Conservation (phyloP, 2,888 invertebrate species). For the Choristoneura rosaceana region DNA sequence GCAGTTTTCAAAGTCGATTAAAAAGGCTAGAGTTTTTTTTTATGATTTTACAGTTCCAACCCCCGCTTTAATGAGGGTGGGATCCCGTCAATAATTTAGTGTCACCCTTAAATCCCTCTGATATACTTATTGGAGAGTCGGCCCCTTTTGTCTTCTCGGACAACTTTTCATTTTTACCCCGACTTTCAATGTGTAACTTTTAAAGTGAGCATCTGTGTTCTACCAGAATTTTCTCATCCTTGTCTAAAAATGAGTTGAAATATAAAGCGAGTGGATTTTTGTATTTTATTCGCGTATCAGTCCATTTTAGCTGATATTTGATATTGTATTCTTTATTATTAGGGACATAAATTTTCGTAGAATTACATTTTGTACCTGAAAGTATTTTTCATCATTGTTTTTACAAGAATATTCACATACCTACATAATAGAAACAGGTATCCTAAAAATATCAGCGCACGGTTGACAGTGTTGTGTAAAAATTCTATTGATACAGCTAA, state of each 20-base stretch:
- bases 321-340: background rate
- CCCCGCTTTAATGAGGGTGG: slow-evolving; percentile 72
- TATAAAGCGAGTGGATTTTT: slow-evolving; percentile 3
- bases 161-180: slow-evolving; percentile 35
- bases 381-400: background rate
- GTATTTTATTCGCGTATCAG: background rate
- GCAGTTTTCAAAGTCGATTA: slow-evolving; percentile 26
- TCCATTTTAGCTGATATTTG: background rate
- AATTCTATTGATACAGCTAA: slow-evolving; percentile 23
- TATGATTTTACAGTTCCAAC: slow-evolving; percentile 63
- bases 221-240: slow-evolving; percentile 20
- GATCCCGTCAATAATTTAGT: slow-evolving; percentile 70
- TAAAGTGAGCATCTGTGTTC: slow-evolving; percentile 25
- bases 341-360: background rate
- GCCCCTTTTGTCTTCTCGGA: slow-evolving; percentile 50
- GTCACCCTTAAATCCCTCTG: slow-evolving; percentile 63
- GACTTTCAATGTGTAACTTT: slow-evolving; percentile 33
- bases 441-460: background rate
- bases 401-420: background rate
- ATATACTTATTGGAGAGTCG: slow-evolving; percentile 48
- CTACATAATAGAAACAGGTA: background rate
- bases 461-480: background rate
- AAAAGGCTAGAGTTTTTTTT: slow-evolving; percentile 52
- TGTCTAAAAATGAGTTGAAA: slow-evolving; percentile 12
- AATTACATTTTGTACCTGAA: background rate